Evolutionary conservation across 2,888 invertebrate species (phyloP), one percentile per base, ranked within the genome.

Genomic region (Andrena praecox): DNA sequence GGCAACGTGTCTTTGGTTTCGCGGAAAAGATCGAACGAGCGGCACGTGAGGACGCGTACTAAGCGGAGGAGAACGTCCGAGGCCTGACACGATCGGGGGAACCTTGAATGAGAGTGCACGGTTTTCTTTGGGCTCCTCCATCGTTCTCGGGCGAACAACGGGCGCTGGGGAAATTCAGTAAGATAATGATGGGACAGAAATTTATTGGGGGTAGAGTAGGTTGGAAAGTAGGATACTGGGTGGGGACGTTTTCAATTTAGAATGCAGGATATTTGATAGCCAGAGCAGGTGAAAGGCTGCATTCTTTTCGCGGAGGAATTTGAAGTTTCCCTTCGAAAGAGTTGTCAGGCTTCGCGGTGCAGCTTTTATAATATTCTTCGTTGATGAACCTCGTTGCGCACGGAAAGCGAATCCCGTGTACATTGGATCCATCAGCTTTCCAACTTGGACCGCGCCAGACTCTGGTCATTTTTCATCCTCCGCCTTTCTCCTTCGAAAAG

Each of bases 11-110:
- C 90, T 89, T 84, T 80, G 87, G 89, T 88, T 93, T 93, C 93
- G 93, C 91, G 90, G 93, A 93, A 93, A 91, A 89, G 91, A 91
- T 90, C 91, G 91, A 91, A 89, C 90, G 89, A 91, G 89, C 77
- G 75, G 89, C 91, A 93, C 93, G 92, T 93, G 92, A 90, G 91
- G 90, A 91, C 91, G 90, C 90, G 90, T 90, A 89, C 88, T 86
- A 91, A 91, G 87, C 80, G 80, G 84, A 59, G 54, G 68, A 70
- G 74, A 62, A 63, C 31, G 68, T 48, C 56, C 63, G 42, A 67
- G 64, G 35, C 66, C 52, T 69, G 68, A 50, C 48, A 29, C 54
- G 71, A 70, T 66, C 71, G 69, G 24, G 35, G 35, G 63, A 85
- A 64, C 87, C 87, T 85, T 87, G 87, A 86, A 82, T 69, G 78